Conservation (phyloP, 2,888 invertebrate species). For the Zaprionus bogoriensis region DNA sequence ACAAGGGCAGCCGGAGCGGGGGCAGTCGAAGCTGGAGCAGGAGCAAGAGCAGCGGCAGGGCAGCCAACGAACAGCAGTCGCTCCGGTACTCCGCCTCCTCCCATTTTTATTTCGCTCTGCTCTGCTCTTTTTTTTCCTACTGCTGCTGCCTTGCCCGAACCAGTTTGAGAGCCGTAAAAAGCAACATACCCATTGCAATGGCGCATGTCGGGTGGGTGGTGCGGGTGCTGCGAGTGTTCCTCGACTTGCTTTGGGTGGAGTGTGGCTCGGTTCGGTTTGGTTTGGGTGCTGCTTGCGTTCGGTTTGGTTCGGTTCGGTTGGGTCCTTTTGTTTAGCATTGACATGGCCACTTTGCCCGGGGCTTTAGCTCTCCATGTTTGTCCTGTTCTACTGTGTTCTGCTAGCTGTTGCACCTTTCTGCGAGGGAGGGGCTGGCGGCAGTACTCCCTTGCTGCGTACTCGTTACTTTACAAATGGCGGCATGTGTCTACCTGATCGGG, state of each 20-base stretch:
- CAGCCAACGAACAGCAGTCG: no score
- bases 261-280: not conserved
- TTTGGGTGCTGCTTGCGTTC: constrained; percentile 5
- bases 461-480: constrained; percentile 19
- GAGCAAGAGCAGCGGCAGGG: not conserved
- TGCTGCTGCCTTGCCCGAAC: not conserved
- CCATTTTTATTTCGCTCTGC: no score
- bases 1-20: constrained; percentile 34
- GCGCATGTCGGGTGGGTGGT: constrained; percentile 30
- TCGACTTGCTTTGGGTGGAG: constrained; percentile 6
- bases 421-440: no score
- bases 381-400: constrained; percentile 56
- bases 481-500: constrained; percentile 18
- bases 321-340: constrained; percentile 79
- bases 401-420: constrained; percentile 48
- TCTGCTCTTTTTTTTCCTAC: not conserved
- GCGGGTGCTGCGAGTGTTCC: not conserved
- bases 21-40: not conserved
- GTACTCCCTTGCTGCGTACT: no score
- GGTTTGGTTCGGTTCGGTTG: constrained; percentile 19
- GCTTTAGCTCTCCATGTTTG: constrained; percentile 68
- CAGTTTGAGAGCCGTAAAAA: constrained; percentile 23
- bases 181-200: constrained; percentile 31
- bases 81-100: not conserved
- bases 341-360: constrained; percentile 80